These are phyloP conservation scores for Chiroxiphia lanceolata DNA, from an alignment of 2,797 vertebrate genomes.

Conservation along the genomic window DNA sequence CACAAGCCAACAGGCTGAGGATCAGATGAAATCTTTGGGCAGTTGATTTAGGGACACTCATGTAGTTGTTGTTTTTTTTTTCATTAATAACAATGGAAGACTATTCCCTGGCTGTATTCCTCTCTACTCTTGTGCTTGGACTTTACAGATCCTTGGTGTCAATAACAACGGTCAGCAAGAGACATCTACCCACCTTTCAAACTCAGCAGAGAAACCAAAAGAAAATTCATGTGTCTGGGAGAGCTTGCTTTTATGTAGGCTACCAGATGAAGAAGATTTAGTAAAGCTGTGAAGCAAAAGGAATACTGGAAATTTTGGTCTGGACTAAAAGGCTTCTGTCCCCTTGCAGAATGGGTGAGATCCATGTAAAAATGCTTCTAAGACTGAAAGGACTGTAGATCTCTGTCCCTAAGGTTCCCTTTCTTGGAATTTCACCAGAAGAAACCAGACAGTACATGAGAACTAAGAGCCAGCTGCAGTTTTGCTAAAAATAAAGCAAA, in stretches of 20 bases:
- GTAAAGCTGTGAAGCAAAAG: neutral
- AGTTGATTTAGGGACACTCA: neutral
- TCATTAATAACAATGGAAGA: neutral
- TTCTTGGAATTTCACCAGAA: neutral
- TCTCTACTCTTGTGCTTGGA: neutral
- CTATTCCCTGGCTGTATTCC: neutral
- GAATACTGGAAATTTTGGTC: neutral
- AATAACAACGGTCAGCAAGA: neutral
- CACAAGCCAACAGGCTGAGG: neutral
- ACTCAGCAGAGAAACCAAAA: neutral
- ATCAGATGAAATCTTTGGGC: neutral
- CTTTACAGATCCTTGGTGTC: neutral
- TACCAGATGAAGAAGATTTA: neutral
- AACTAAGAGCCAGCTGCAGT: neutral
- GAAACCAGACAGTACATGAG: neutral
- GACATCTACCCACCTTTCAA: neutral
- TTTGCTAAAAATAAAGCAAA: conserved; percentile 24
- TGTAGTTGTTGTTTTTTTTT: neutral
- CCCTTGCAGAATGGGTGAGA: neutral
- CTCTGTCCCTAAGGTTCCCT: neutral
- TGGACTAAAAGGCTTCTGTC: neutral
- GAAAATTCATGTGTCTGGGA: neutral
- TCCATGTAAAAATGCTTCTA: neutral
- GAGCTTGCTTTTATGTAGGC: neutral
- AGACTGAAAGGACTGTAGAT: neutral